Base-by-base conservation (phyloP, 2,113 vertebrate species). In the Sorex fumeus region DNA sequence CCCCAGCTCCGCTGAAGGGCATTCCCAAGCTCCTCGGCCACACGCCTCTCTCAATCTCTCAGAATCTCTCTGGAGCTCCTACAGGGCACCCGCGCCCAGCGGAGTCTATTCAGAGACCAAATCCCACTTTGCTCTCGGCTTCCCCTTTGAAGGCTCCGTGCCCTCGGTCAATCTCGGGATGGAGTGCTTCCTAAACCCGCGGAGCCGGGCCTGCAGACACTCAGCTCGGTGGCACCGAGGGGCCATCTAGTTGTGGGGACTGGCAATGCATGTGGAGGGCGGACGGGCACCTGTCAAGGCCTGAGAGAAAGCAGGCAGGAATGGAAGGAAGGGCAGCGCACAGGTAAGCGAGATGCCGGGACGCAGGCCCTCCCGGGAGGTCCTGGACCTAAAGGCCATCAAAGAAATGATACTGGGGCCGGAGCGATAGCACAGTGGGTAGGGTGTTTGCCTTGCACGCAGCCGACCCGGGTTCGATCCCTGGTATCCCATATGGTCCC, bases 261-360 rank as follows among this genome's bases (percentile, higher is more conserved):
- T 53, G 40, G 15, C 64, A 70, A 64, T 69, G 47, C 86, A 89
- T 28, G 60, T 67, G 47, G 3, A 82, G 8, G 8, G 27, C n/a
- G 8, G 66, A 16, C 16, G 23, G 16, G 15, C n/a, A 81, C 50
- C 43, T 67, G 0, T 18, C 67, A 76, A 28, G n/a, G 25, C 19
- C 57, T 81, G n/a, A 45, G 74, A 71, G 67, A 3, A 95, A 75
- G 74, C 13, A 50, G 47, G 85, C 2, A 82, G n/a, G 47, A 95
- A 66, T 57, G 34, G 70, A 75, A 66, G 69, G 62, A 40, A 15
- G 13, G 27, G 43, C 6, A 81, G 40, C 25, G 72, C 32, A 77
- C 30, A 87, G 71, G 76, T 28, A 67, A 36, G 66, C 69, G 15
- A 45, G 18, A 27, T 2, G 47, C 36, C 36, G 85, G 21, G 64